A percentile compares a stretch with the other conserved stretches of the same genome.
These are phyloP conservation scores for Augochlora pura DNA, from an alignment of 1,140 invertebrate genomes.

Conservation along the genomic window DNA sequence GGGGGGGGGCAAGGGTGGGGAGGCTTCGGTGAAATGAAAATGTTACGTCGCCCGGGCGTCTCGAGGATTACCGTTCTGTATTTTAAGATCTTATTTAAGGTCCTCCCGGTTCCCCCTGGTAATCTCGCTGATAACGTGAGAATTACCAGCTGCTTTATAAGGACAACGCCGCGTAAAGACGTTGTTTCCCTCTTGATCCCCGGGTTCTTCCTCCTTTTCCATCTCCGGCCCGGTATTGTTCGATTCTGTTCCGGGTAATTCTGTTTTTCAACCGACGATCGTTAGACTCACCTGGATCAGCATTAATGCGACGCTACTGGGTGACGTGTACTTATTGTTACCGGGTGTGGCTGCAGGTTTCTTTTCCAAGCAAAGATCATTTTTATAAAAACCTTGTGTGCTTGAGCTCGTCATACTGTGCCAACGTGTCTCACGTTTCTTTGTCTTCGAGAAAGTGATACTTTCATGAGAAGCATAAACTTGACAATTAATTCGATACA, in stretches of 20 bases:
- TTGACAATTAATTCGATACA: no score
- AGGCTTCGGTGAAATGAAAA: constrained; percentile 29
- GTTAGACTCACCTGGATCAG: not conserved
- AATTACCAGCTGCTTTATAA: constrained; percentile 38
- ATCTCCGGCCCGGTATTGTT: not conserved
- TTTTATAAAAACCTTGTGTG: no score
- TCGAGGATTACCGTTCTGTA: constrained; percentile 33
- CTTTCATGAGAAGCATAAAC: no score
- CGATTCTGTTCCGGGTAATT: not conserved
- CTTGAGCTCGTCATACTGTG: no score
- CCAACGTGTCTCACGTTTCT: no score
- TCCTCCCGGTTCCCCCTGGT: not conserved
- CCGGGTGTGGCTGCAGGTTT: no score
- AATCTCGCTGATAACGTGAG: constrained; percentile 44
- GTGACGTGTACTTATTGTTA: not conserved
- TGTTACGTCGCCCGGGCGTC: constrained; percentile 34
- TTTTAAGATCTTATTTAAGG: constrained; percentile 50
- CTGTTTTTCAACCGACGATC: not conserved
- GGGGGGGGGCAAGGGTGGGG: no score
- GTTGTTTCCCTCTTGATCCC: not conserved
- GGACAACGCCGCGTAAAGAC: constrained; percentile 28
- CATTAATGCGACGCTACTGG: not conserved
- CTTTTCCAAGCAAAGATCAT: no score
- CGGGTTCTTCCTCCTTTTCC: not conserved
- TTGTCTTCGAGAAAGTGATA: no score